Conservation (phyloP, 2,113 vertebrate genomes). For the Halichoeres trimaculatus region DNA sequence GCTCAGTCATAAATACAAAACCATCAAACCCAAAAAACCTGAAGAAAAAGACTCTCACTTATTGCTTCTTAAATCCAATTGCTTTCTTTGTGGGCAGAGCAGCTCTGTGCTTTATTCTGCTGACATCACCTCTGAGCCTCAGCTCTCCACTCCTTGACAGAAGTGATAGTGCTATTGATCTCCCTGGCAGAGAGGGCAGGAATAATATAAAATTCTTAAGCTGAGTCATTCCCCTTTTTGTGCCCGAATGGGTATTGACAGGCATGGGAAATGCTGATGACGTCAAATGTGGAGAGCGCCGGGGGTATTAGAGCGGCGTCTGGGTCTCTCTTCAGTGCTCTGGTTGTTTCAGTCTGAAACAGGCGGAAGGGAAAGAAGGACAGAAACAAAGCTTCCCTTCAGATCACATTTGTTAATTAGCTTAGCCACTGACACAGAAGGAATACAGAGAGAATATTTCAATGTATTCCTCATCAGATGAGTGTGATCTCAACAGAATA, state of each 20-base stretch:
- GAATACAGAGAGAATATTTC: constrained; percentile 7
- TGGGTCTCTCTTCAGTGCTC: constrained; percentile 28
- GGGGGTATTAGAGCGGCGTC: constrained; percentile 28
- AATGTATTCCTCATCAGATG: constrained; percentile 7
- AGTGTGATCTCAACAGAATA: not conserved
- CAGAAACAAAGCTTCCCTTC: not conserved
- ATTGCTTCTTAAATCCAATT: constrained; percentile 37
- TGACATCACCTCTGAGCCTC: constrained; percentile 49
- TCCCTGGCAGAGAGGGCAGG: constrained; percentile 5
- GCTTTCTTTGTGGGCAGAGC: constrained; percentile 19
- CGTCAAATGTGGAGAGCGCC: constrained; percentile 48
- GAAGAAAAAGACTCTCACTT: constrained; percentile 9
- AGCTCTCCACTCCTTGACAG: constrained; percentile 19
- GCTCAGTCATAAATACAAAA: constrained; percentile 23
- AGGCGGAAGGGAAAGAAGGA: not conserved
- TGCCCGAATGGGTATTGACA: constrained; percentile 52
- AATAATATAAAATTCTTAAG: constrained; percentile 43
- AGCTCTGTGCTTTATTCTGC: constrained; percentile 22
- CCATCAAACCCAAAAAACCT: constrained; percentile 24
- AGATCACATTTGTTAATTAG: constrained; percentile 44
- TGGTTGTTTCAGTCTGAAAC: constrained; percentile 27
- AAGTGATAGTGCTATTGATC: constrained; percentile 63
- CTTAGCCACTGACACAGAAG: constrained; percentile 8
- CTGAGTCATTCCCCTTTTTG: constrained; percentile 61
- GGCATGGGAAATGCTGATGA: constrained; percentile 44